phyloP scores from a whole-genome alignment of 2,888 invertebrate genomes.

The Eupithecia dodoneata region DNA sequence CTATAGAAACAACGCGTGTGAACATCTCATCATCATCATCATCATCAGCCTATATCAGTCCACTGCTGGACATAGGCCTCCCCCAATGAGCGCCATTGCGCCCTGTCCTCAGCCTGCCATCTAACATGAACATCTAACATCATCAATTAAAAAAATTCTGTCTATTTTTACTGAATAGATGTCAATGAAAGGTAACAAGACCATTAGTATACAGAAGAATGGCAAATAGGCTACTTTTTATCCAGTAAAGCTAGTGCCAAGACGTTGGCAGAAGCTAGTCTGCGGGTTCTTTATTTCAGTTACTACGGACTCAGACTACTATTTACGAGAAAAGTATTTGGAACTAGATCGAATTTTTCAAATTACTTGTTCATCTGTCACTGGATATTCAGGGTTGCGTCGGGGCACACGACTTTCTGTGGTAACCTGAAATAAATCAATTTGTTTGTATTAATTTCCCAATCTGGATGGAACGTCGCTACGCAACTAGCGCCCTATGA shows the following conservation, averaged over 20 bases:
- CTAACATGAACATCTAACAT: no score
- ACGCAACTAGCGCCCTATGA: not conserved
- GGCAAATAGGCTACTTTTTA: not conserved
- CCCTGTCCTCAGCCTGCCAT: no score
- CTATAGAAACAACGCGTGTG: no score
- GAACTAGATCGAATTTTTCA: not conserved
- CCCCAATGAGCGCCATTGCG: no score
- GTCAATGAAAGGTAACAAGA: not conserved
- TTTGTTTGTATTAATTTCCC: not conserved
- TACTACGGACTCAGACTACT: not conserved
- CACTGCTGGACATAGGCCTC: no score
- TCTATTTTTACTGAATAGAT: not conserved
- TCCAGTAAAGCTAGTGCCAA: not conserved
- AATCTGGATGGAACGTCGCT: not conserved
- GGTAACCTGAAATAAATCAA: slow-evolving; percentile 55
- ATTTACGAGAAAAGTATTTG: not conserved
- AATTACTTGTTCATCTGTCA: slow-evolving; percentile 66
- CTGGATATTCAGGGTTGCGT: slow-evolving; percentile 62
- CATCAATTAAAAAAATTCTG: not conserved
- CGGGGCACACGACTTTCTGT: slow-evolving; percentile 60
- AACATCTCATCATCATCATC: no score
- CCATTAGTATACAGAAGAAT: not conserved
- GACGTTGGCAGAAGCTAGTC: not conserved
- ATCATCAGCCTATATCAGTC: no score
- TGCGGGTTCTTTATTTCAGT: not conserved